These are phyloP conservation scores for Dendrolimus pini DNA, from an alignment of 2,888 invertebrate genomes.

Conservation along the genomic window DNA sequence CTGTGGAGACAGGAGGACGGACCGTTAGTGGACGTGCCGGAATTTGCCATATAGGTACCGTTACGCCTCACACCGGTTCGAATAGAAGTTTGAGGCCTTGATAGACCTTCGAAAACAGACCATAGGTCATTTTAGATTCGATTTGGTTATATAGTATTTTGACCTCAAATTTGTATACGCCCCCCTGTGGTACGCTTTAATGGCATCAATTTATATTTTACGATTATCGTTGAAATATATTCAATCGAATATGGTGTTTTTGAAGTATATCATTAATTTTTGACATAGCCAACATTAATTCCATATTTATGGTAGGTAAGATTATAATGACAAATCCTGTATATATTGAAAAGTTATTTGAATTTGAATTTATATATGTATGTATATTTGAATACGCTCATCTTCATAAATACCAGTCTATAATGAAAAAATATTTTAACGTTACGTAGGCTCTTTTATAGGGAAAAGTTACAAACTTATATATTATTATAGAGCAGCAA, in stretches of 20 bases:
- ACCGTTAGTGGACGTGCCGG: constrained; percentile 62
- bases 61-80: constrained; percentile 21
- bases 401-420: too few relatives aligned
- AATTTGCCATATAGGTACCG: constrained; percentile 44
- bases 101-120: constrained; percentile 26
- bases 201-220: constrained; percentile 1
- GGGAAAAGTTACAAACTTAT: too few relatives aligned
- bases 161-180: not conserved
- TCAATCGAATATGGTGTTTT: constrained; percentile 12
- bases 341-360: too few relatives aligned
- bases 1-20: constrained; percentile 33
- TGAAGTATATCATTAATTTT: constrained; percentile 5
- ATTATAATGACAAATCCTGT: too few relatives aligned
- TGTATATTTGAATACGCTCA: too few relatives aligned
- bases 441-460: too few relatives aligned
- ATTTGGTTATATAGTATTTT: not conserved
- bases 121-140: constrained; percentile 1
- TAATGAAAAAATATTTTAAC: too few relatives aligned
- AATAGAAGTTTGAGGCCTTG: constrained; percentile 14
- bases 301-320: too few relatives aligned
- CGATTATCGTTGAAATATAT: constrained; percentile 1
- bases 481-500: too few relatives aligned
- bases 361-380: too few relatives aligned
- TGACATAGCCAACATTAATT: not conserved
- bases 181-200: constrained; percentile 1